Percentiles rank a stretch among this genome's conserved stretches.
phyloP scores from a whole-genome alignment of 2,797 vertebrate genomes.

The Chaenodraco wilsoni region DNA sequence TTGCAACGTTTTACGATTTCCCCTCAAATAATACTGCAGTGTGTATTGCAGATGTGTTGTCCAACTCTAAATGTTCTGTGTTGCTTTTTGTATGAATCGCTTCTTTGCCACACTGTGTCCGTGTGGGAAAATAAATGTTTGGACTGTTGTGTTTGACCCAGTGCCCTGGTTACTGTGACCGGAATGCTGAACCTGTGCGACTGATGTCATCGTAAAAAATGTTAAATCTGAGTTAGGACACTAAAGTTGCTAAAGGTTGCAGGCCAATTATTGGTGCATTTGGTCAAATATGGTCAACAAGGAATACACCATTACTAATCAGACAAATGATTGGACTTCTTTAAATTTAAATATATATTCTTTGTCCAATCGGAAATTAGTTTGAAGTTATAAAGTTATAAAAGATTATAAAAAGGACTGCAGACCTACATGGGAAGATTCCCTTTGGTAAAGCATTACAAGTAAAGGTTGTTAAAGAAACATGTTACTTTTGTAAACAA shows the following conservation, averaged over 20 bases:
- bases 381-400: background rate
- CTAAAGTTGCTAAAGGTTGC: background rate
- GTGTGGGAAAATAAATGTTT: background rate
- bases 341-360: background rate
- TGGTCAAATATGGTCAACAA: background rate
- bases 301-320: background rate
- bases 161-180: constrained; percentile 14
- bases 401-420: background rate
- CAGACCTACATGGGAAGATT: background rate
- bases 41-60: background rate
- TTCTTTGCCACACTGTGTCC: background rate
- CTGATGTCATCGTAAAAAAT: background rate
- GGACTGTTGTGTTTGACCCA: constrained; percentile 9
- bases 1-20: background rate
- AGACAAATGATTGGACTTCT: background rate
- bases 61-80: background rate
- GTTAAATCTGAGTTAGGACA: background rate
- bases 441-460: too few relatives aligned
- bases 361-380: background rate
- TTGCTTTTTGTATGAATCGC: background rate
- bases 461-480: too few relatives aligned
- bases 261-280: background rate
- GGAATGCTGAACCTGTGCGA: background rate
- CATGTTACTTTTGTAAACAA: too few relatives aligned
- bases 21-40: background rate